phyloP scores from a whole-genome alignment of 2,797 vertebrate genomes.

The Labroides dimidiatus region DNA sequence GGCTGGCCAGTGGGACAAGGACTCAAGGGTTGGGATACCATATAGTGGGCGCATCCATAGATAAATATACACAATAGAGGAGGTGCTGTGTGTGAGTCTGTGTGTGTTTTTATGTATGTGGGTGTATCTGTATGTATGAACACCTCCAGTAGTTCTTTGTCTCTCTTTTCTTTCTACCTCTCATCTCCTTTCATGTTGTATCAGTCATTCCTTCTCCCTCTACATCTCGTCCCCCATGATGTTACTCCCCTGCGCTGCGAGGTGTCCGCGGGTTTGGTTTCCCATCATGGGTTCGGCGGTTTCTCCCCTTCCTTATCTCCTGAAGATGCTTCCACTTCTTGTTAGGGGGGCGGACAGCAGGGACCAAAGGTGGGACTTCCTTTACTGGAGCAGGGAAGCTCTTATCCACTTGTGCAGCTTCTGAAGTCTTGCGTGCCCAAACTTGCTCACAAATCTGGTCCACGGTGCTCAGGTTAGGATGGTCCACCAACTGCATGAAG shows the following conservation, averaged over 20 bases:
- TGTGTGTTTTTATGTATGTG: conserved; percentile 11
- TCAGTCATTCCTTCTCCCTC: conserved; percentile 64
- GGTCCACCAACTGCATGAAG: conserved; percentile 96
- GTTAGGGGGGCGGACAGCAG: conserved; percentile 71
- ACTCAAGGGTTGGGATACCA: conserved; percentile 47
- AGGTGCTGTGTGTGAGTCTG: conserved; percentile 57
- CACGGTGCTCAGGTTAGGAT: conserved; percentile 86
- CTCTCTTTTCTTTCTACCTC: conserved; percentile 57
- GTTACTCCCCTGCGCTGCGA: conserved; percentile 88
- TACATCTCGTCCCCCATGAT: conserved; percentile 23
- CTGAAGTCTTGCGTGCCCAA: conserved; percentile 85
- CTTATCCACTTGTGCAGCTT: conserved; percentile 71
- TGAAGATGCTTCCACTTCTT: conserved; percentile 89
- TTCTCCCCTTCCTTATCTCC: conserved; percentile 88
- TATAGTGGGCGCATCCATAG: conserved; percentile 70
- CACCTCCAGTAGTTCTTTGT: conserved; percentile 68
- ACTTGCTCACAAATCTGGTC: conserved; percentile 92
- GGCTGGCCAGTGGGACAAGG: conserved; percentile 54
- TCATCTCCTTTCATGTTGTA: conserved; percentile 51
- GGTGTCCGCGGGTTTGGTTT: conserved; percentile 88
- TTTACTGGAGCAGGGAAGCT: conserved; percentile 52
- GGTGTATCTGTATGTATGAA: conserved; percentile 49
- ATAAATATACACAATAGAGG: conserved; percentile 75
- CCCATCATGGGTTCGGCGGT: conserved; percentile 89
- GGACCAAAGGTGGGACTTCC: conserved; percentile 52